Evolutionary conservation across 2,888 invertebrate genomes (phyloP).

Genomic region (Isoperla grammatica): DNA sequence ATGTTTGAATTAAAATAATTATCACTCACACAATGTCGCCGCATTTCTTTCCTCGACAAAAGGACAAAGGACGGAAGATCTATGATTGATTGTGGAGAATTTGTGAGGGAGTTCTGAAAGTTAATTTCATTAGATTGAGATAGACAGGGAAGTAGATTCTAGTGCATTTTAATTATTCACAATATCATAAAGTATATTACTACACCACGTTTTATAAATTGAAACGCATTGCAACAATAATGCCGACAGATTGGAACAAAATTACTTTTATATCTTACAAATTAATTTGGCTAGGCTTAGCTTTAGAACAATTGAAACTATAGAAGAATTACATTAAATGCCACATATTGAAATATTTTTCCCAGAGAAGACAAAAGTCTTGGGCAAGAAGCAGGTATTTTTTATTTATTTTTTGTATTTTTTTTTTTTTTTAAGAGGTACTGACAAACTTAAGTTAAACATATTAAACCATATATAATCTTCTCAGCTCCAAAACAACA

Average conservation of each 20-base stretch:
- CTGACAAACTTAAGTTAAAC: too few species aligned
- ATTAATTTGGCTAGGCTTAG: slow-evolving; percentile 10
- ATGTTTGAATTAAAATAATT: not conserved
- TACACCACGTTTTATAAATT: slow-evolving; percentile 17
- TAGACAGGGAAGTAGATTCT: slow-evolving; percentile 8
- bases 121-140: too few species aligned
- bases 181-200: slow-evolving; percentile 23
- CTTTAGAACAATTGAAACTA: not conserved
- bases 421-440: too few species aligned
- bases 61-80: too few species aligned
- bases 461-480: too few species aligned
- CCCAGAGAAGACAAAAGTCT: too few species aligned
- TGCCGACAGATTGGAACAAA: slow-evolving; percentile 13
- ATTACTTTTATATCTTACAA: slow-evolving; percentile 9
- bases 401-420: too few species aligned
- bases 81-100: too few species aligned
- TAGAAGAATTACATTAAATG: slow-evolving; percentile 10
- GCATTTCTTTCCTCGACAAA: too few species aligned
- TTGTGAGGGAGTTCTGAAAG: not conserved
- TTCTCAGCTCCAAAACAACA: too few species aligned
- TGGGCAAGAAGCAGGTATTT: too few species aligned
- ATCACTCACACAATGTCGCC: not conserved
- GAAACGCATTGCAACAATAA: slow-evolving; percentile 17
- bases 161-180: slow-evolving; percentile 23
- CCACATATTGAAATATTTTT: slow-evolving; percentile 4